Conservation (phyloP, 2,888 invertebrate genomes). For the Diloba caeruleocephala region DNA sequence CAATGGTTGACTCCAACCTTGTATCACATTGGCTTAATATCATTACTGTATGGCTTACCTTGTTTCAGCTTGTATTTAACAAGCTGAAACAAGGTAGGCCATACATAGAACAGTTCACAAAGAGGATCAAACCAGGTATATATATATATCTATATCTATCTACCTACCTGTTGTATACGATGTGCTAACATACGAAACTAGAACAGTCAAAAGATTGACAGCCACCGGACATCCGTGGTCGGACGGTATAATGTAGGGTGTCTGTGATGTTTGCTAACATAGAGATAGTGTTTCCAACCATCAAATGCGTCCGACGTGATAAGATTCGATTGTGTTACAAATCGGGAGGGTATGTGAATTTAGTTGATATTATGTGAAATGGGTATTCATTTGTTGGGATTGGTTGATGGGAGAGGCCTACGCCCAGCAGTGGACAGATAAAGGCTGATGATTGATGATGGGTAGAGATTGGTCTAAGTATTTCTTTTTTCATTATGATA, state of each 20-base stretch:
- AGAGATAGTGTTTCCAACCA: slow-evolving; percentile 31
- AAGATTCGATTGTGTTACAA: slow-evolving; percentile 7
- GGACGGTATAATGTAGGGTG: slow-evolving; percentile 58
- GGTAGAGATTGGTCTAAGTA: too few species aligned
- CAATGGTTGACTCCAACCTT: too few species aligned
- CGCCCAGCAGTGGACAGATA: too few species aligned
- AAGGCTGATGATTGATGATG: too few species aligned
- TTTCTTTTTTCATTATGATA: too few species aligned
- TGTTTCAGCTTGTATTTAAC: background rate
- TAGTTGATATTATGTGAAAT: slow-evolving; percentile 8
- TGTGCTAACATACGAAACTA: slow-evolving; percentile 48
- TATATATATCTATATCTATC: background rate
- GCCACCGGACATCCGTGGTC: slow-evolving; percentile 63
- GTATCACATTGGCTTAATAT: too few species aligned
- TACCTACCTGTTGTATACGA: slow-evolving; percentile 4
- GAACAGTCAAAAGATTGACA: slow-evolving; percentile 66
- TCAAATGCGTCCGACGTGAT: slow-evolving; percentile 18
- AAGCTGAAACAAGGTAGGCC: background rate
- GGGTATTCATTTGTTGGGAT: slow-evolving; percentile 5
- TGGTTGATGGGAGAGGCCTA: too few species aligned
- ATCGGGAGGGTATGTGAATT: background rate
- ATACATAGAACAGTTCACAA: slow-evolving; percentile 12
- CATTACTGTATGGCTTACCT: too few species aligned
- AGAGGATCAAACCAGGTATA: slow-evolving; percentile 27
- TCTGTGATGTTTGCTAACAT: slow-evolving; percentile 37